phyloP scores from a whole-genome alignment of 2,888 invertebrate genomes.

The Odontocerum albicorne region DNA sequence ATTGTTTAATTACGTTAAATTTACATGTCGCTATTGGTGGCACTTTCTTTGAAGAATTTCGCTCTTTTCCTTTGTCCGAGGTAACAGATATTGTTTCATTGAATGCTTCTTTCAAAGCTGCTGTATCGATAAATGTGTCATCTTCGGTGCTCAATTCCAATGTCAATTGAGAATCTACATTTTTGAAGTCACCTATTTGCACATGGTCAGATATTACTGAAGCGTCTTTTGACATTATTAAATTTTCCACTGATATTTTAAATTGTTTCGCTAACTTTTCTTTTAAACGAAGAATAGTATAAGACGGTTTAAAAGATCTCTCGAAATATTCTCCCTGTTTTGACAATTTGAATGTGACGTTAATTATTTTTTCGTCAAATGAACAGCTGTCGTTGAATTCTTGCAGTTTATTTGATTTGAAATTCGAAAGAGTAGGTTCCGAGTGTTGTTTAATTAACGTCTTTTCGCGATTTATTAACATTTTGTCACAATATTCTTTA shows the following conservation, averaged over 20 bases:
- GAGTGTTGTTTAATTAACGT: slow-evolving; percentile 29
- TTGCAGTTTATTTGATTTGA: slow-evolving; percentile 4
- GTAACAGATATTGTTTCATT: slow-evolving; percentile 25
- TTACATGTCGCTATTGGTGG: slow-evolving; percentile 30
- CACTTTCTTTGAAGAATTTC: slow-evolving; percentile 11
- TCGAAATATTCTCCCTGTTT: slow-evolving; percentile 45
- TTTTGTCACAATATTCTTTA: no score
- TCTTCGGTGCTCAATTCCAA: slow-evolving; percentile 27
- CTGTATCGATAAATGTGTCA: slow-evolving; percentile 24
- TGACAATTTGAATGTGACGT: slow-evolving; percentile 25
- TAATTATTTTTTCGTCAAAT: slow-evolving; percentile 29
- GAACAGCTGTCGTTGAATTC: slow-evolving; percentile 29
- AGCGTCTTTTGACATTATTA: slow-evolving; percentile 55
- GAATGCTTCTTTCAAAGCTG: slow-evolving; percentile 23
- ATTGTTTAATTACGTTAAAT: slow-evolving; percentile 32
- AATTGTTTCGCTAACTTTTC: slow-evolving; percentile 62
- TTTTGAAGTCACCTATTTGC: slow-evolving; percentile 27
- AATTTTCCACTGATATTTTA: slow-evolving; percentile 52
- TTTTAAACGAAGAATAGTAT: slow-evolving; percentile 61
- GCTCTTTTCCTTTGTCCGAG: slow-evolving; percentile 15
- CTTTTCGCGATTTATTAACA: no score
- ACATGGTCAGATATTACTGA: slow-evolving; percentile 42
- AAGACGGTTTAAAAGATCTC: slow-evolving; percentile 55
- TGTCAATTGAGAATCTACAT: slow-evolving; percentile 1
- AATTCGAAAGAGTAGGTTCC: slow-evolving; percentile 25